Base-by-base conservation (phyloP, 2,113 vertebrate genomes). In the Lepus timidus region DNA sequence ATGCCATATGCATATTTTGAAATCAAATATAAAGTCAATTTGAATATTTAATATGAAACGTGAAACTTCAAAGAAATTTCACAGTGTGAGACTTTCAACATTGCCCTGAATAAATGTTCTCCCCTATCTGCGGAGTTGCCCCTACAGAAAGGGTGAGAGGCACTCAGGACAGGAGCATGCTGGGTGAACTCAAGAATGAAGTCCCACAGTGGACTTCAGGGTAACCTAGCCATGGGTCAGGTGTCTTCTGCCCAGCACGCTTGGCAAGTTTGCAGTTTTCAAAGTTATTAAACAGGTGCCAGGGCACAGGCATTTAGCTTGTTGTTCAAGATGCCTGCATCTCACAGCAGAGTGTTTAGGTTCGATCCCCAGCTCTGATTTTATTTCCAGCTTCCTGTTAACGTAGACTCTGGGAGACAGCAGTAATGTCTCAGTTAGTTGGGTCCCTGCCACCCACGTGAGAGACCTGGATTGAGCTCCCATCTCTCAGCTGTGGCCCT, bases 11-110 rank as follows among this genome's bases (percentile, higher is more conserved):
- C 3, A 23, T 51, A 68, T 70, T 92, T 79, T 68, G 20, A n/a
- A 61, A 20, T 82, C 39, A 88, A 93, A 93, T 25, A 62, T 22
- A 92, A 87, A 88, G 86, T 68, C 12, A 62, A 78, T 4, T 49
- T 44, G 22, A 93, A 67, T 67, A 51, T 70, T 93, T 92, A 79
- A 62, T 52, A 67, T 20, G 52, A 75, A 85, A 58, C 4, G 29
- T n/a, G 49, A 74, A 11, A 64, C 17, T 65, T 68, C 13, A 44
- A 85, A 78, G 31, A 87, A n/a, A 65, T 29, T 79, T 65, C 58
- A 75, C 1, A 4, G 9, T 25, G 23, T 7, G 7, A 82, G 9
- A 20, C 9, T 68, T 73, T 76, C 11, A 70, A 22, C 29, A 52
- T 55, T 31, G 55, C 12, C 19, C 12, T 52, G 52, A 27, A 10